Evolutionary conservation across 2,113 vertebrate species (phyloP).

Genomic region (Motacilla tschutschensis): DNA sequence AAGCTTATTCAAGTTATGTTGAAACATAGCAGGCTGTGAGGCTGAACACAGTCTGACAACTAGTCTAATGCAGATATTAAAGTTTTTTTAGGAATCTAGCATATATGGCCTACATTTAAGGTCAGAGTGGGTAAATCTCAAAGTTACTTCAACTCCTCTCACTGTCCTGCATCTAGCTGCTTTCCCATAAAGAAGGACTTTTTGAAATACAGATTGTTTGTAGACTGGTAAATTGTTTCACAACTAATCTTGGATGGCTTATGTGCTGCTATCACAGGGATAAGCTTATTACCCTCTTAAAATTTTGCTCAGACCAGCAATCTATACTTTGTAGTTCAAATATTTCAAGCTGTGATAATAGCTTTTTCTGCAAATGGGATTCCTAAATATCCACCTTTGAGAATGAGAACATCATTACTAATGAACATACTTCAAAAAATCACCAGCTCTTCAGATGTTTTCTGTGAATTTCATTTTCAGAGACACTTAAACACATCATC

Average conservation of each 20-base stretch:
- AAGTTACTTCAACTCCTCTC: not conserved
- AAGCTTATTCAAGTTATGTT: conserved; percentile 19
- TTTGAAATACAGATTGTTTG: not conserved
- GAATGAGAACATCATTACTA: not conserved
- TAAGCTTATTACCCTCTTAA: not conserved
- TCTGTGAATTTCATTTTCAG: not conserved
- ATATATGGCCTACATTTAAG: conserved; percentile 8
- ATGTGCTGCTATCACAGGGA: not conserved
- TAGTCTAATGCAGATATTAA: conserved; percentile 9
- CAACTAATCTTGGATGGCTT: not conserved
- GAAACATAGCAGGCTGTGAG: conserved; percentile 11
- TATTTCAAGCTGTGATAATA: not conserved
- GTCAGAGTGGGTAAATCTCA: not conserved
- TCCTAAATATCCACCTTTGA: not conserved
- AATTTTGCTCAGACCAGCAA: not conserved
- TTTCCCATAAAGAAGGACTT: not conserved
- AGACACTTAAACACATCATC: not conserved
- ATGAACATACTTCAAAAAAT: not conserved
- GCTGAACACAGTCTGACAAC: not conserved
- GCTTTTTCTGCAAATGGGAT: not conserved
- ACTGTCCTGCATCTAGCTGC: not conserved
- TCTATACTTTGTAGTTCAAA: not conserved
- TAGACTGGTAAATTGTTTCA: not conserved
- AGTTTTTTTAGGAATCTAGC: conserved; percentile 25
- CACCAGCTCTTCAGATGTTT: not conserved